phyloP scores from a whole-genome alignment of 2,797 vertebrate species.

The Decapterus maruadsi region DNA sequence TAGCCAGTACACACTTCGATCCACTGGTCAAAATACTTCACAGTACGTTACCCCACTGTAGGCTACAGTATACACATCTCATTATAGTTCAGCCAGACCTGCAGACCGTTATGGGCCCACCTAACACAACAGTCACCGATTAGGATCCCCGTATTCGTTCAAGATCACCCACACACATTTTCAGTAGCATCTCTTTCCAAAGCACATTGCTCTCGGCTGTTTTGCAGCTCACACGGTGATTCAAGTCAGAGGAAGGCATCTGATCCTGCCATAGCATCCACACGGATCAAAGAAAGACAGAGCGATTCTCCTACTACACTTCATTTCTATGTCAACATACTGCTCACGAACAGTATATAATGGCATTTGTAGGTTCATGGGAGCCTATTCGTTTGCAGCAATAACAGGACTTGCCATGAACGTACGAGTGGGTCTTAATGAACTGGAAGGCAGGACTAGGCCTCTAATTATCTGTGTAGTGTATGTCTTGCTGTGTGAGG shows the following conservation, averaged over 20 bases:
- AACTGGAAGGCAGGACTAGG: conserved; percentile 30
- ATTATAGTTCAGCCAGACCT: conserved; percentile 15
- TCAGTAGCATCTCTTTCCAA: conserved; percentile 35
- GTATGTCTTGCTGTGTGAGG: conserved; percentile 37
- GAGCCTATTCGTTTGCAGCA: conserved; percentile 17
- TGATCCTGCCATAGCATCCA: conserved; percentile 12
- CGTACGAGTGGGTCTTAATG: conserved; percentile 36
- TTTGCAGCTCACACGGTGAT: conserved; percentile 32
- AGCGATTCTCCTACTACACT: background rate
- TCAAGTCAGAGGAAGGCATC: conserved; percentile 16
- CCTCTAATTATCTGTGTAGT: conserved; percentile 31
- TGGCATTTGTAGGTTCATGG: background rate
- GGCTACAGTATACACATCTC: conserved; percentile 10
- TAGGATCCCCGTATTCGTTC: conserved; percentile 3
- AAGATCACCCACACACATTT: conserved; percentile 38
- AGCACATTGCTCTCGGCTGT: conserved; percentile 32
- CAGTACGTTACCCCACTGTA: background rate
- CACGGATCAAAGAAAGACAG: background rate
- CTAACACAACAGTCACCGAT: conserved; percentile 20
- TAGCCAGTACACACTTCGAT: background rate
- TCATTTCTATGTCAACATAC: background rate
- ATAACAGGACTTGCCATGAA: conserved; percentile 8
- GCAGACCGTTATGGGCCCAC: conserved; percentile 27
- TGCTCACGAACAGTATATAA: background rate
- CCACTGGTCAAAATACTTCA: background rate